These are phyloP conservation scores for Panurus biarmicus DNA, from an alignment of 2,113 vertebrate species.

Conservation along the genomic window DNA sequence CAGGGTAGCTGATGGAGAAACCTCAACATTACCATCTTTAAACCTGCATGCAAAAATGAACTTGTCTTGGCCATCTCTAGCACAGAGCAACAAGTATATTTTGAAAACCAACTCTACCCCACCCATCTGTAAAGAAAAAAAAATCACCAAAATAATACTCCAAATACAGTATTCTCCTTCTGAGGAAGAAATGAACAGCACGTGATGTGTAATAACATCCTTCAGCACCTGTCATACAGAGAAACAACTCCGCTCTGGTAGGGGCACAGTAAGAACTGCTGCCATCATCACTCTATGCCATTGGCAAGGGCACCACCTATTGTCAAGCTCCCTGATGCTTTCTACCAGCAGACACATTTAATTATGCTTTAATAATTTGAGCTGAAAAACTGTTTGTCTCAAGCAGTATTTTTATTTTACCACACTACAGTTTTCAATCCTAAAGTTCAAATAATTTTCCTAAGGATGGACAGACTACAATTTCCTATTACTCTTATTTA, in stretches of 20 bases:
- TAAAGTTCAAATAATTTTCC: neutral
- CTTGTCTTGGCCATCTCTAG: neutral
- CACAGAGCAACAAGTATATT: neutral
- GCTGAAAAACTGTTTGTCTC: neutral
- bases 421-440: neutral
- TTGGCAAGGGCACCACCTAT: conserved; percentile 57
- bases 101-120: neutral
- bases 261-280: neutral
- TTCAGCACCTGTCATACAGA: neutral
- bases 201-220: neutral
- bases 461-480: neutral
- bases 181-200: neutral
- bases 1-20: neutral
- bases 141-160: neutral
- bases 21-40: neutral
- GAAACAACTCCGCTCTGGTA: neutral
- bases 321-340: neutral
- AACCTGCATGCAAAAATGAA: neutral
- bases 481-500: neutral
- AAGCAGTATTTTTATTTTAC: neutral
- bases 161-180: neutral
- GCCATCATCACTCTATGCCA: neutral
- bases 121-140: neutral
- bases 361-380: neutral
- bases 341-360: neutral